A percentile compares a stretch with the other conserved stretches of the same genome.
Evolutionary conservation across 2,888 invertebrate genomes (phyloP).

Genomic region (Strigamia crassipes): DNA sequence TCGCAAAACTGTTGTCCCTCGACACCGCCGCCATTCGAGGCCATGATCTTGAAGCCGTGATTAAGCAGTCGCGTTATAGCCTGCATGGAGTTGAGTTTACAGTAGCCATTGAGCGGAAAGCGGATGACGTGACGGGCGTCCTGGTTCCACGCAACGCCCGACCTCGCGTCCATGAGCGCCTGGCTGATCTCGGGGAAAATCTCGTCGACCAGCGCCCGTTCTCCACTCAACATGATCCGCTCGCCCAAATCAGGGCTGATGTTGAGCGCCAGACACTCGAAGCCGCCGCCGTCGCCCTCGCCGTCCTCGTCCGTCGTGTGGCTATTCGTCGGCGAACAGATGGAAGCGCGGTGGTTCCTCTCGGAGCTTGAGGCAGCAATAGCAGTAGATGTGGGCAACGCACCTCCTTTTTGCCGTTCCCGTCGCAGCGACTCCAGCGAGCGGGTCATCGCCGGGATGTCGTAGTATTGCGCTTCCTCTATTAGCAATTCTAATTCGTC

Average conservation of each 20-base stretch:
- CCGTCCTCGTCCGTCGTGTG: conserved; percentile 45
- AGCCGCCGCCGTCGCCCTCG: conserved; percentile 59
- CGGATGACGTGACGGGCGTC: conserved; percentile 81
- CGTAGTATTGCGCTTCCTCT: conserved; percentile 90
- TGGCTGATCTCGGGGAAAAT: conserved; percentile 67
- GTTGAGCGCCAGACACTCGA: conserved; percentile 79
- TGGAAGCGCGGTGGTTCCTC: conserved; percentile 36
- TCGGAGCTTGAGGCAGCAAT: background rate
- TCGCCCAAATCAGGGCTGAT: conserved; percentile 81
- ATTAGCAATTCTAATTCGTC: conserved; percentile 81
- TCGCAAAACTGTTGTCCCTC: conserved; percentile 89
- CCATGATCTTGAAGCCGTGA: conserved; percentile 76
- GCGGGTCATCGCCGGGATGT: conserved; percentile 67
- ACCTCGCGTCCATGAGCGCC: conserved; percentile 77
- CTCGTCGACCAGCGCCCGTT: conserved; percentile 74
- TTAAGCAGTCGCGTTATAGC: conserved; percentile 80
- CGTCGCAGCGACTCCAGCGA: conserved; percentile 54
- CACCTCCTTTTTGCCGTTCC: conserved; percentile 49
- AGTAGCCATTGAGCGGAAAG: conserved; percentile 85
- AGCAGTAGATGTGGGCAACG: conserved; percentile 8
- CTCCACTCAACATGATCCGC: conserved; percentile 79
- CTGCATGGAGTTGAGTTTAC: conserved; percentile 86
- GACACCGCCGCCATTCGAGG: conserved; percentile 83
- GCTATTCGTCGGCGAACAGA: conserved; percentile 44
- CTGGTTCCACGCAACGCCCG: conserved; percentile 76